These are phyloP conservation scores for Diprion similis DNA, from an alignment of 1,140 invertebrate species.

Conservation along the genomic window DNA sequence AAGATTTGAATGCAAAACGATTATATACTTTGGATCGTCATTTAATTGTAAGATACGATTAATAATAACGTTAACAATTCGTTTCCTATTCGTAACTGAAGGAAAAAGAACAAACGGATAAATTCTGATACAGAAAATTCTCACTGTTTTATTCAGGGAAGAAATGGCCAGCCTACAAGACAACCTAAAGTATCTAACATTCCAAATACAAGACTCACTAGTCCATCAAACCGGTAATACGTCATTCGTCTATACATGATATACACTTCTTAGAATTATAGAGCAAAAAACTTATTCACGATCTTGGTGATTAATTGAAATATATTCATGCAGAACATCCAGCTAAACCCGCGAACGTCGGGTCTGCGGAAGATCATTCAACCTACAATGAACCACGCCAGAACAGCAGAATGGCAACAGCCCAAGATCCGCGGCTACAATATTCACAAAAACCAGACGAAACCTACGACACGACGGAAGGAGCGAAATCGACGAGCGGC, in stretches of 20 bases:
- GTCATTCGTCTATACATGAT: background rate
- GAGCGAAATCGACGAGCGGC: too few relatives aligned
- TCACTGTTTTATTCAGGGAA: conserved; percentile 53
- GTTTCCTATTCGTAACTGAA: too few relatives aligned
- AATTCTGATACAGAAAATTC: too few relatives aligned
- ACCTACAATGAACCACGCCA: too few relatives aligned
- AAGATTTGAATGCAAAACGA: background rate
- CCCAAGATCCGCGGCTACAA: too few relatives aligned
- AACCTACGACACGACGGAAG: too few relatives aligned
- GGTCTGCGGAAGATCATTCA: background rate
- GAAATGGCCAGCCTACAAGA: conserved; percentile 63
- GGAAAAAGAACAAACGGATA: too few relatives aligned
- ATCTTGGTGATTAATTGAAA: background rate
- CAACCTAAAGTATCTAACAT: conserved; percentile 61
- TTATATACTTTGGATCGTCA: too few relatives aligned
- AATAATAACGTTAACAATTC: too few relatives aligned
- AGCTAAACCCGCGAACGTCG: background rate
- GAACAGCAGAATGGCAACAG: too few relatives aligned
- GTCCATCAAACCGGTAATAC: conserved; percentile 46
- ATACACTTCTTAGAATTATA: background rate
- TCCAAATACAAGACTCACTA: conserved; percentile 56
- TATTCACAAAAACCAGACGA: too few relatives aligned
- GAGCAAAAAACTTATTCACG: background rate
- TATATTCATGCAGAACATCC: background rate
- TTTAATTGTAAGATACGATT: too few relatives aligned